Evolutionary conservation across 2,797 vertebrate species (phyloP).

Genomic region (Lagocephalus sceleratus): DNA sequence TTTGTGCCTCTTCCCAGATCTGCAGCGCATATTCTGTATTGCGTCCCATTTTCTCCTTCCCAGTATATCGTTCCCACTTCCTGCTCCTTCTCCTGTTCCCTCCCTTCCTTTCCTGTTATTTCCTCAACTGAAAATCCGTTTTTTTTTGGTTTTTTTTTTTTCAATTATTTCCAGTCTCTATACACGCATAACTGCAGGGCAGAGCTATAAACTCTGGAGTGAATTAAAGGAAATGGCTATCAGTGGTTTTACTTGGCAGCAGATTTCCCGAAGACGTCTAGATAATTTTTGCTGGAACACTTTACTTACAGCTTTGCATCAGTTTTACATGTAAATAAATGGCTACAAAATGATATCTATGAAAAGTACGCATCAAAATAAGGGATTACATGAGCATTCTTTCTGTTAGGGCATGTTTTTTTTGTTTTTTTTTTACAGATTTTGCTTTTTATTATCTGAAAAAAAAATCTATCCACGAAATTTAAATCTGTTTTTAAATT

Average conservation of each 20-base stretch:
- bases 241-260: constrained; percentile 33
- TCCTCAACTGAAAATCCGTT: not conserved
- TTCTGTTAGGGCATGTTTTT: not conserved
- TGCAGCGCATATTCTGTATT: constrained; percentile 12
- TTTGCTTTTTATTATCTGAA: not conserved
- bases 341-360: constrained; percentile 1
- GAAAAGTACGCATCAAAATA: constrained; percentile 14
- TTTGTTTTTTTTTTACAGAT: not conserved
- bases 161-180: constrained; percentile 22
- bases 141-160: not conserved
- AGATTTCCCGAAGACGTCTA: constrained; percentile 30
- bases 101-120: constrained; percentile 11
- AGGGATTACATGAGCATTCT: not conserved
- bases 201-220: constrained; percentile 20
- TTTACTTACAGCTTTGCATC: constrained; percentile 1
- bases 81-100: constrained; percentile 18
- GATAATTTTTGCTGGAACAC: constrained; percentile 17
- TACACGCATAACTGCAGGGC: constrained; percentile 29
- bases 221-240: constrained; percentile 48
- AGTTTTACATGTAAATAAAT: not conserved
- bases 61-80: constrained; percentile 18
- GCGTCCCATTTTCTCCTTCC: constrained; percentile 20
- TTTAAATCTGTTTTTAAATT: too few relatives aligned
- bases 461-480: too few relatives aligned
- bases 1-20: constrained; percentile 17